Evolutionary conservation across 2,113 vertebrate species (phyloP), one percentile per base, ranked within the genome.

Genomic region (Lagopus muta): DNA sequence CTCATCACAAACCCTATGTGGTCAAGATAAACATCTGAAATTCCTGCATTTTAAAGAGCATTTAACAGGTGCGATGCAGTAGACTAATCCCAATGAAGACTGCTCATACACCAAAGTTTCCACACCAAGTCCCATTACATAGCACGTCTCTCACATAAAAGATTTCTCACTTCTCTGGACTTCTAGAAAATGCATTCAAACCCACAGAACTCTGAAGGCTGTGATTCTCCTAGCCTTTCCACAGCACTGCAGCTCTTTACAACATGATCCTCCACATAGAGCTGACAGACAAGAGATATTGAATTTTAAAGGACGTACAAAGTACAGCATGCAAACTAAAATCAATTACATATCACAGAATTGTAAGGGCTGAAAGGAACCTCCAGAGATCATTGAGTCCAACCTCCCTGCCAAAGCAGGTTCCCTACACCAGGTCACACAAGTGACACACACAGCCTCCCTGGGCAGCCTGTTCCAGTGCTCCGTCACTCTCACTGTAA

Each of bases 231-330:
- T 28, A 75, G 36, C n/a, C 86, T 67, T 84, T 17, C 30, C 27
- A 60, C 32, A 64, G 16, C 5, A 54, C 5, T 38, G 52, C n/a
- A 90, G n/a, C 8, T 66, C 15, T 80, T 52, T 47, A 13, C 47
- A 75, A 1, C 8, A 19, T 0, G 0, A 6, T 70, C 27, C 38
- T 77, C 55, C 18, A 21, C 19, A 28, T 8, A 1, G 28, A 34
- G n/a, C 34, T 24, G 28, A 67, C 0, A 47, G 38, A 81, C 8
- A 73, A 73, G 5, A 48, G 24, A 17, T 19, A 70, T 14, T 22
- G 45, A 79, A 62, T 13, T 54, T 7, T 82, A 64, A 71, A 67
- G 27, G 5, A 42, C 24, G 20, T 4, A 30, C 5, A 69, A 87
- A 27, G 43, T 48, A 65, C 32, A 91, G 54, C 52, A 85, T 8